These are phyloP conservation scores for Chironomus tentans DNA, from an alignment of 2,888 invertebrate genomes.

Conservation along the genomic window DNA sequence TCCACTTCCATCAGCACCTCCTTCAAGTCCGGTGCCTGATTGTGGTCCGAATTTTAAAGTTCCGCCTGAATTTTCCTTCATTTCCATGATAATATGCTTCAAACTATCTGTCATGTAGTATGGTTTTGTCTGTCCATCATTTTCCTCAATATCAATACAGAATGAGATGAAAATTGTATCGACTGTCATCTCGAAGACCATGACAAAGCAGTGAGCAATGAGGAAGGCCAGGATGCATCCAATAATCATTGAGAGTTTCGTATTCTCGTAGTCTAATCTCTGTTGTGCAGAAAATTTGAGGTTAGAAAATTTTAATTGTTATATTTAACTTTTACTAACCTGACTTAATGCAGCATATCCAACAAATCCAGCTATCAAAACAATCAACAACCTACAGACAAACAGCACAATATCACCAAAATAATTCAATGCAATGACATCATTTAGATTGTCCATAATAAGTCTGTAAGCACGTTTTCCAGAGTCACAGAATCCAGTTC, in stretches of 20 bases:
- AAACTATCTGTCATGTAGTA: conserved; percentile 57
- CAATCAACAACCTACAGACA: conserved; percentile 57
- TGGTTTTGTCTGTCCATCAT: conserved; percentile 52
- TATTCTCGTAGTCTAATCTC: conserved; percentile 43
- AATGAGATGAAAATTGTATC: conserved; percentile 61
- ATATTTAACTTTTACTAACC: not conserved
- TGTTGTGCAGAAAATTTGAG: too few relatives aligned
- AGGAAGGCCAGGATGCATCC: conserved; percentile 56
- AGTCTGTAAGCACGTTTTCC: conserved; percentile 53
- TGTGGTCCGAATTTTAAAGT: not conserved
- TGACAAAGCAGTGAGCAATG: conserved; percentile 61
- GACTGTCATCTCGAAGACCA: conserved; percentile 65
- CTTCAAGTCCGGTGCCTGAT: too few relatives aligned
- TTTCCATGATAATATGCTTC: conserved; percentile 55
- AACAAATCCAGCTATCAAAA: conserved; percentile 51
- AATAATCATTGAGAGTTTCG: conserved; percentile 51
- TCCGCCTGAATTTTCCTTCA: conserved; percentile 28
- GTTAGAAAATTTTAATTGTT: too few relatives aligned
- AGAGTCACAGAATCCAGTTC: conserved; percentile 53
- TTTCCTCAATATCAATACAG: conserved; percentile 56
- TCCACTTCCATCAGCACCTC: too few relatives aligned
- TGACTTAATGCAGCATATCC: conserved; percentile 47
- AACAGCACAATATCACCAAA: conserved; percentile 65
- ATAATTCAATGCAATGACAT: conserved; percentile 62
- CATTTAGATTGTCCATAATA: conserved; percentile 53